Evolutionary conservation across 2,797 vertebrate species (phyloP).

Genomic region (Betta splendens): DNA sequence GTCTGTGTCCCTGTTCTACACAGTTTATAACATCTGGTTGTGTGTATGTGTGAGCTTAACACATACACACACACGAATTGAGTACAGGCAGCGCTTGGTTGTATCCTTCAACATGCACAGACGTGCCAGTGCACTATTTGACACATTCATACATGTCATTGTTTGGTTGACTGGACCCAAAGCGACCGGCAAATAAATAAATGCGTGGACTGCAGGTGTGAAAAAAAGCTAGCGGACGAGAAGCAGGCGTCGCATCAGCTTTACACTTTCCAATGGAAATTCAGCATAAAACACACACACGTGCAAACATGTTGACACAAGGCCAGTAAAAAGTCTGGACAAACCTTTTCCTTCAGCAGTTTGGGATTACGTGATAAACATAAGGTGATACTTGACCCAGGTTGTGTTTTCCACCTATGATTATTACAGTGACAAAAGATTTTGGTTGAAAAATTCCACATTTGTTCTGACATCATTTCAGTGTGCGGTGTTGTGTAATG

Average conservation of each 20-base stretch:
- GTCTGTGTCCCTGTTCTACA: too few species aligned
- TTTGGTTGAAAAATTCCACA: too few species aligned
- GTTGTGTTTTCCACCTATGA: too few species aligned
- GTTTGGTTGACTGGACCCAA: too few species aligned
- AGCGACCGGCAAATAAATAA: too few species aligned
- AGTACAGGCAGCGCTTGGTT: background rate
- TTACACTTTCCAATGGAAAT: constrained; percentile 25
- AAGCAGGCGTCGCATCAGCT: constrained; percentile 27
- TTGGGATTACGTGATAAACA: too few species aligned
- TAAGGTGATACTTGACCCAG: too few species aligned
- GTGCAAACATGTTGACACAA: constrained; percentile 41
- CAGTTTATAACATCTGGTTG: constrained; percentile 8
- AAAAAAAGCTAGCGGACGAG: too few species aligned
- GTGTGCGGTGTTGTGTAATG: too few species aligned
- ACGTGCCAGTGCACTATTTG: background rate
- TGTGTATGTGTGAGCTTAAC: background rate
- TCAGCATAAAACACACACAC: constrained; percentile 12
- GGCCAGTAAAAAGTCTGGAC: constrained; percentile 34
- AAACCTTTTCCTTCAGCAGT: constrained; percentile 26
- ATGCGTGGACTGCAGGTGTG: constrained; percentile 31
- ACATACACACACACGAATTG: background rate
- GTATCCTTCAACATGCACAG: background rate
- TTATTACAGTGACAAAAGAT: too few species aligned
- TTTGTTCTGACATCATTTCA: too few species aligned
- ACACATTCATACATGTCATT: too few species aligned